Percentiles rank a stretch among this genome's conserved stretches.
These are phyloP conservation scores for Porites evermanni DNA, from an alignment of 92 coral and sea anemone species.

Conservation along the genomic window DNA sequence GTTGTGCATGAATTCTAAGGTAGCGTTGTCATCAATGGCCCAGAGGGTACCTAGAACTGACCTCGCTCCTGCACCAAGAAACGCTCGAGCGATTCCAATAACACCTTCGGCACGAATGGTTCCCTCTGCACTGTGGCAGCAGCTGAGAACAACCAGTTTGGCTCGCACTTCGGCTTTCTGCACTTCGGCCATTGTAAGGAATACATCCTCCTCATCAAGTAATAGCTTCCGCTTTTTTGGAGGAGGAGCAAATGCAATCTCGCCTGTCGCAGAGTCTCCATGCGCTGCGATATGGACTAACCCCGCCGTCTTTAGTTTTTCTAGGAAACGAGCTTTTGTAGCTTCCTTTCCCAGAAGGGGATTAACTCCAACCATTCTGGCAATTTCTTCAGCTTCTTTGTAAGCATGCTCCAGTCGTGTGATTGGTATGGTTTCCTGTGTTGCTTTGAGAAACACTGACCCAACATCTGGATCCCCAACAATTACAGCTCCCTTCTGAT, in stretches of 20 bases:
- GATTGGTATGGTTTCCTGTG: background rate
- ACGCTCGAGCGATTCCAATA: constrained; percentile 56
- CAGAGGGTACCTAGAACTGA: constrained; percentile 47
- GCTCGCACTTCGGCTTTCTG: constrained; percentile 22
- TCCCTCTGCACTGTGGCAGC: constrained; percentile 48
- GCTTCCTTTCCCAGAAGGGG: constrained; percentile 46
- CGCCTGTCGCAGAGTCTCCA: constrained; percentile 27
- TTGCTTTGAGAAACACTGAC: background rate
- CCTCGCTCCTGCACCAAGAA: constrained; percentile 51
- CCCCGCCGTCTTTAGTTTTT: constrained; percentile 8
- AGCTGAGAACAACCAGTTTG: constrained; percentile 51
- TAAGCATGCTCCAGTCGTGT: constrained; percentile 1
- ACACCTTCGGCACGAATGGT: constrained; percentile 44
- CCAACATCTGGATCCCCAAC: constrained; percentile 56
- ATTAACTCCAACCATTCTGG: background rate
- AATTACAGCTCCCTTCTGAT: constrained; percentile 32
- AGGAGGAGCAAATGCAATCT: constrained; percentile 45
- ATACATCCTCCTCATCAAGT: constrained; percentile 24
- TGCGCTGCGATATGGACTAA: constrained; percentile 58
- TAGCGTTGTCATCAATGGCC: constrained; percentile 42
- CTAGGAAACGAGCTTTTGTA: constrained; percentile 28
- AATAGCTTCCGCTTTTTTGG: constrained; percentile 22
- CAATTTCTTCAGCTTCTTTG: constrained; percentile 35
- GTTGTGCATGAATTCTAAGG: constrained; percentile 29
- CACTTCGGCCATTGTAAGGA: constrained; percentile 44